Evolutionary conservation across 2,888 invertebrate species (phyloP), one percentile per base, ranked within the genome.

Genomic region (Esperia sulphurella): DNA sequence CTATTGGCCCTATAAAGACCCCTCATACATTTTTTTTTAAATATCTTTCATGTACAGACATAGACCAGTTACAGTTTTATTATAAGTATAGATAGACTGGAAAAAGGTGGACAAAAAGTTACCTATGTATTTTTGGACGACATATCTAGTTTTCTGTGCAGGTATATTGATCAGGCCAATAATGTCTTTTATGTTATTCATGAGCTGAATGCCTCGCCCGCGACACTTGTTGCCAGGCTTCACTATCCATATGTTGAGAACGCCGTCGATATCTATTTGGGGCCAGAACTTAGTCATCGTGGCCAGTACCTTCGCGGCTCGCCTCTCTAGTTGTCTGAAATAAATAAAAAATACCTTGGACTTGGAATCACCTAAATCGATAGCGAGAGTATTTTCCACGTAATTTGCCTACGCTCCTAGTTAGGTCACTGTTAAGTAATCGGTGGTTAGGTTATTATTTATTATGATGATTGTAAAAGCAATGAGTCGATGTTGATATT

Each of bases 141-240:
- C 97, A 78, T 95, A 98, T 90, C 95, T 92, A 69, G 93, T 91
- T 79, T 94, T 94, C 59, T 92, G 88, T 28, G 91, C 91, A 14
- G 93, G 91, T 58, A 92, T 90, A 71, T 94, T 94, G n/a, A 94
- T 90, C 46, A 93, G 90, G 28, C 92, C 92, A 57, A 96, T 79
- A 48, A 98, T 97, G 64, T 97, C 96, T 61, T 96, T 95, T 29
- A 98, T 91, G 65, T 93, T 94, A 75, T 96, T 95, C 91, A 96
- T 94, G 43, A 97, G 91, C 42, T 94, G 93, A 55, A 98, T 98
- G 44, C 98, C 98, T 67, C 96, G 91, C 0, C 98, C 98, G 8
- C 98, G 92, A 60, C 97, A 97, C 75, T 96, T 96, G 63, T 97
- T 97, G 0, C 97, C 97, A 0, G 98, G 98, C 75, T 98, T 98